phyloP scores from a whole-genome alignment of 2,888 invertebrate genomes.

The Argynnis bischoffii region DNA sequence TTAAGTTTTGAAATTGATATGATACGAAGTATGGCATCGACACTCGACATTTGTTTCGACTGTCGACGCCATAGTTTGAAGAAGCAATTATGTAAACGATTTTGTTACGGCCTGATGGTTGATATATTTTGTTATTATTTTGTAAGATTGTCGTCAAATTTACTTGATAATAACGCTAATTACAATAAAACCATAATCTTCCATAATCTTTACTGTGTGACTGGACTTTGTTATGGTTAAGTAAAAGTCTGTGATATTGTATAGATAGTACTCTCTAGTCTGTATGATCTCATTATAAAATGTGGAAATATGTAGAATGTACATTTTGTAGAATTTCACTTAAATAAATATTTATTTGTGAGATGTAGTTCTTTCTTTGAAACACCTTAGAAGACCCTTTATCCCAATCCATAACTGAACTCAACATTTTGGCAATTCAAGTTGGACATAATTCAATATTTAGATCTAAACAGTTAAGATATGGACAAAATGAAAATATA shows the following conservation, averaged over 20 bases:
- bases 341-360: conserved; percentile 54
- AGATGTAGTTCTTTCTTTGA: conserved; percentile 62
- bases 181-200: conserved; percentile 14
- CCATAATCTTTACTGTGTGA: conserved; percentile 25
- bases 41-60: neutral
- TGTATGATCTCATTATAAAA: conserved; percentile 33
- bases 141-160: conserved; percentile 29
- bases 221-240: conserved; percentile 32
- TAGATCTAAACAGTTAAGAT: neutral
- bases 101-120: conserved; percentile 14
- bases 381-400: conserved; percentile 42
- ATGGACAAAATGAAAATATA: neutral
- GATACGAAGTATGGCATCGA: conserved; percentile 4
- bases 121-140: conserved; percentile 17
- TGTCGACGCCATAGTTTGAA: conserved; percentile 22
- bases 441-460: neutral
- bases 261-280: conserved; percentile 23
- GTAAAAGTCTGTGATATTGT: conserved; percentile 32
- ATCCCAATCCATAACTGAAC: conserved; percentile 41
- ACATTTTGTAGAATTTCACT: conserved; percentile 31
- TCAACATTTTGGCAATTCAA: neutral
- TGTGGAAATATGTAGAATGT: conserved; percentile 27
- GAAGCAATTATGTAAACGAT: conserved; percentile 28
- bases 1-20: conserved; percentile 14
- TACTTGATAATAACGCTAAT: conserved; percentile 14